Base-by-base conservation (phyloP, 2,888 invertebrate species). In the Eupeodes latifasciatus region DNA sequence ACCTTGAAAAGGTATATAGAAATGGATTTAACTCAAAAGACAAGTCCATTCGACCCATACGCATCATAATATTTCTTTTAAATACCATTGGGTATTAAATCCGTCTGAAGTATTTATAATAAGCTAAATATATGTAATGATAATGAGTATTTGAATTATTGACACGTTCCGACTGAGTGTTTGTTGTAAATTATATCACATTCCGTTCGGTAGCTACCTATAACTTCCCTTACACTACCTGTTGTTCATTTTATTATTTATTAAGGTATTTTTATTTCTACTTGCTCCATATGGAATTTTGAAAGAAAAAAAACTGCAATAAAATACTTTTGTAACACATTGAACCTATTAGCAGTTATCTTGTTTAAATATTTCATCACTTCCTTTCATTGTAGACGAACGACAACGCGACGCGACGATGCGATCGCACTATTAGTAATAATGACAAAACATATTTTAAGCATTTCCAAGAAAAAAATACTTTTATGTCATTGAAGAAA, bases 311-410 rank as follows among this genome's bases (percentile, higher is more conserved):
- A 64, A 19, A 19, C 19, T 64, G 27, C 19, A 64, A 47, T 47
- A 14, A 66, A 66, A 66, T 19, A 72, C 19, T 40, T 71, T 72
- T 51, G 11, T 27, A 19, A 67, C 6, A 27, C 27, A 67, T 49
- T 49, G 34, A 51, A 49, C 66, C 40, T 40, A 27, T 6, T 19
- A 49, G 5, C 5, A 66, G 47, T 49, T 67, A 67, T 51, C 27
- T 51, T 27, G 66, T 51, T 67, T 34, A 49, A 67, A 51, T 67
- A 67, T 67, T 67, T 67, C 67, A 67, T 67, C 67, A 67, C 51
- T 67, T 51, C 67, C 67, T 51, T 66, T 66, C 2, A 57, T 19
- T 27, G 12, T 27, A 5, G 55, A 11, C 11, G 27, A 27, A 44
- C 44, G 27, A 27, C 19, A 19, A 19, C 19, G 3, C 27, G 27